Evolutionary conservation across 2,888 invertebrate genomes (phyloP).

Genomic region (Leuctra nigra): DNA sequence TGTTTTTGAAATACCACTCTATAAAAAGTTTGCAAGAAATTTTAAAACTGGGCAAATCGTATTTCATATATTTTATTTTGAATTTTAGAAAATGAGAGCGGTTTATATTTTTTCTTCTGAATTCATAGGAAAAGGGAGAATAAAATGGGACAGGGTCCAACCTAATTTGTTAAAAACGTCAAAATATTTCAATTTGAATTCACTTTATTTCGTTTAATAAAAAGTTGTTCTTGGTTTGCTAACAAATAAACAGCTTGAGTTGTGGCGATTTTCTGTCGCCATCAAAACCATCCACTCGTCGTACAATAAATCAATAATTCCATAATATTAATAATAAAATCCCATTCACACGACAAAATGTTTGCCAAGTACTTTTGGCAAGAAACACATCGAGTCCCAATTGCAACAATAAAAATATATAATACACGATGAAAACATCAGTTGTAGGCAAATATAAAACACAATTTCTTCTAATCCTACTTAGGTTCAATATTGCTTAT

Average conservation of each 20-base stretch:
- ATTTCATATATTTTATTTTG: too few species aligned
- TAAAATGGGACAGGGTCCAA: background rate
- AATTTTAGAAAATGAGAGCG: too few species aligned
- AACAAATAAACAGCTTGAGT: background rate
- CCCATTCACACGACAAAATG: too few species aligned
- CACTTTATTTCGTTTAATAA: slow-evolving; percentile 9
- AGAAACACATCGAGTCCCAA: too few species aligned
- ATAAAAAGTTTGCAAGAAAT: too few species aligned
- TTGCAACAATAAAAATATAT: slow-evolving; percentile 18
- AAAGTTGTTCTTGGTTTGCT: background rate
- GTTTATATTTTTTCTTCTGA: too few species aligned
- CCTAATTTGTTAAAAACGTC: background rate
- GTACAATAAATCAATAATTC: background rate
- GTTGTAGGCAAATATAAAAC: background rate
- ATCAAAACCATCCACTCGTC: background rate
- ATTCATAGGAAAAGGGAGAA: too few species aligned
- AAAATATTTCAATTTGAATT: background rate
- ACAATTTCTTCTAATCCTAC: background rate
- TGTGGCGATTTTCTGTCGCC: too few species aligned
- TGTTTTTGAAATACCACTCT: too few species aligned
- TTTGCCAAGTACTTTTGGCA: too few species aligned
- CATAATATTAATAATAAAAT: background rate
- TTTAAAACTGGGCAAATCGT: too few species aligned
- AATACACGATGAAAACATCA: slow-evolving; percentile 8
- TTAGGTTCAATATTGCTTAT: too few species aligned